phyloP scores from a whole-genome alignment of 2,888 invertebrate species.

The Ganaspis brasiliensis region DNA sequence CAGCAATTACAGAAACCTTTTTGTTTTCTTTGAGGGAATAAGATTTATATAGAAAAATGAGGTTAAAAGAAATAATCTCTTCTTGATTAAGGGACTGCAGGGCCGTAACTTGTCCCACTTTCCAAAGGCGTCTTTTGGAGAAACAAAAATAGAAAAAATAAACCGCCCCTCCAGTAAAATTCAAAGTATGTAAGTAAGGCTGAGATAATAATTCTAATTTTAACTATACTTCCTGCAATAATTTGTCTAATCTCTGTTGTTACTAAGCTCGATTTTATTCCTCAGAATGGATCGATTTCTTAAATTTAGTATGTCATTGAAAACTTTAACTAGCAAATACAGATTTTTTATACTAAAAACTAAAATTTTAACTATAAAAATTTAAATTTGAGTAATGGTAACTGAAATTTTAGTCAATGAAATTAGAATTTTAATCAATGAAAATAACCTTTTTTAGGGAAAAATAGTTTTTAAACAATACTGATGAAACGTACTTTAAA shows the following conservation, averaged over 20 bases:
- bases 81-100: conserved; percentile 26
- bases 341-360: too few species aligned
- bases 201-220: conserved; percentile 43
- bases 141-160: conserved; percentile 37
- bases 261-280: neutral
- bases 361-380: too few species aligned
- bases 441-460: too few species aligned
- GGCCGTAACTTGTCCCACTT: conserved; percentile 4
- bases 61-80: conserved; percentile 2
- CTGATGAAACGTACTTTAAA: too few species aligned
- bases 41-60: neutral
- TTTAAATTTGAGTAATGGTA: too few species aligned
- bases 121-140: neutral
- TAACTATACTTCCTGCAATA: conserved; percentile 26
- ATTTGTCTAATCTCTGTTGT: conserved; percentile 17
- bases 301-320: too few species aligned
- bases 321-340: too few species aligned
- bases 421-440: too few species aligned
- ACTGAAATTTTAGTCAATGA: too few species aligned
- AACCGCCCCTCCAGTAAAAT: conserved; percentile 33
- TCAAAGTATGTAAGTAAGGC: conserved; percentile 29
- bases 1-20: conserved; percentile 24
- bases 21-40: neutral
- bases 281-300: neutral
- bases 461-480: too few species aligned